Conservation (phyloP, 1,140 invertebrate genomes). For the Hylaeus anthracinus region DNA sequence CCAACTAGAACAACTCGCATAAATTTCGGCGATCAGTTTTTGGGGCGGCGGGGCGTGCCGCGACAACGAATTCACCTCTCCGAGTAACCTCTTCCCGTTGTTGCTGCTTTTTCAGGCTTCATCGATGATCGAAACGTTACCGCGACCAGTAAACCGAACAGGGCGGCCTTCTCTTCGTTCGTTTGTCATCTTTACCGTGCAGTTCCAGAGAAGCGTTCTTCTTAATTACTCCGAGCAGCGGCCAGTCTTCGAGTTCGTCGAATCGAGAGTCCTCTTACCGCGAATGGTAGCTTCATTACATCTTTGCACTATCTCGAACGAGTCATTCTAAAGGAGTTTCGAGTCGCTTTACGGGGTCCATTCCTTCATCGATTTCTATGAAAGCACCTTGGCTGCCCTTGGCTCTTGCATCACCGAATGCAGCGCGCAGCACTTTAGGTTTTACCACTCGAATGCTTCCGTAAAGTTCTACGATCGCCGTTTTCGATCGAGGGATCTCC, state of each 20-base stretch:
- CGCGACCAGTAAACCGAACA: too few relatives aligned
- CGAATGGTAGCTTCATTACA: background rate
- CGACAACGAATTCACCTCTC: slow-evolving; percentile 13
- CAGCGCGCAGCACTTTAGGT: slow-evolving; percentile 4
- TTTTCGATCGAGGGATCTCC: slow-evolving; percentile 1
- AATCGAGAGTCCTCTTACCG: background rate
- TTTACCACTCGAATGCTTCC: background rate
- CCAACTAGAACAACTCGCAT: slow-evolving; percentile 69
- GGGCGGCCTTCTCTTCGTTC: too few relatives aligned
- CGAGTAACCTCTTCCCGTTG: background rate
- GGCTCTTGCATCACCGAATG: background rate
- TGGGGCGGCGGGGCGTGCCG: slow-evolving; percentile 23
- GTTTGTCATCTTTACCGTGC: background rate
- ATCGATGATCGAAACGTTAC: background rate
- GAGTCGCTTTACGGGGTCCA: background rate
- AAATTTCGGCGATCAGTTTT: slow-evolving; percentile 71
- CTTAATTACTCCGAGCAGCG: background rate
- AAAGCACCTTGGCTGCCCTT: background rate
- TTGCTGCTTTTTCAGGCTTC: slow-evolving; percentile 2
- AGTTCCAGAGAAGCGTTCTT: background rate
- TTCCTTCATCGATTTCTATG: background rate
- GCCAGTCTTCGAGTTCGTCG: background rate
- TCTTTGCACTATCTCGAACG: background rate
- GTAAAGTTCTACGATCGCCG: slow-evolving; percentile 12
- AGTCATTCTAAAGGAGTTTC: background rate